Evolutionary conservation across 2,113 vertebrate species (phyloP).

Genomic region (Cyanoderma ruficeps): DNA sequence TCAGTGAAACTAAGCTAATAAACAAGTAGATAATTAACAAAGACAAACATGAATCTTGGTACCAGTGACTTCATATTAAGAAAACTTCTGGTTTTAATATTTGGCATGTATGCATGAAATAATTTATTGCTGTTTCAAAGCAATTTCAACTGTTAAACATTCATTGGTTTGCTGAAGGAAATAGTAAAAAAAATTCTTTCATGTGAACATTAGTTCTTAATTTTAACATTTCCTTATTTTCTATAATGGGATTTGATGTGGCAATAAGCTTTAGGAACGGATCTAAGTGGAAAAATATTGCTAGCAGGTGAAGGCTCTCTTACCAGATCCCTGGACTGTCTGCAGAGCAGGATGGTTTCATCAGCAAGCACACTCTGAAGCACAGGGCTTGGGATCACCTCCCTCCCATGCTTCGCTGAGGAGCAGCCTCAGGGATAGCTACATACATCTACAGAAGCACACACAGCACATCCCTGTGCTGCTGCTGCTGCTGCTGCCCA

Average conservation of each 20-base stretch:
- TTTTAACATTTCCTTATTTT: slow-evolving; percentile 77
- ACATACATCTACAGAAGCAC: not conserved
- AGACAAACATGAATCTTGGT: slow-evolving; percentile 59
- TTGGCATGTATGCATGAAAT: slow-evolving; percentile 69
- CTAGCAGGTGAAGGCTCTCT: slow-evolving; percentile 62
- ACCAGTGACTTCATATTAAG: slow-evolving; percentile 63
- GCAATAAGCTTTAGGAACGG: slow-evolving; percentile 60
- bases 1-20: slow-evolving; percentile 65
- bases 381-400: not conserved
- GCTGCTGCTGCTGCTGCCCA: not conserved
- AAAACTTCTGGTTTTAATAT: slow-evolving; percentile 75
- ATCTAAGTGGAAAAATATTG: slow-evolving; percentile 68
- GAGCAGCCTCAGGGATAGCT: not conserved
- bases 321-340: not conserved
- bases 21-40: slow-evolving; percentile 75
- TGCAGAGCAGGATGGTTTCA: not conserved
- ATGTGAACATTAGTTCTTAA: slow-evolving; percentile 75
- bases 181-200: slow-evolving; percentile 66
- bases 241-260: slow-evolving; percentile 68
- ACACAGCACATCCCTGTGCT: not conserved
- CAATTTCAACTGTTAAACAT: slow-evolving; percentile 69
- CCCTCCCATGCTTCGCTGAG: not conserved
- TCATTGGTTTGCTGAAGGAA: slow-evolving; percentile 73
- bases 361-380: not conserved
- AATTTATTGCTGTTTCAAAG: slow-evolving; percentile 75